A percentile compares a stretch with the other conserved stretches of the same genome.
These are phyloP conservation scores for Drosophila bifasciata DNA, from an alignment of 1,140 invertebrate genomes.

Conservation along the genomic window DNA sequence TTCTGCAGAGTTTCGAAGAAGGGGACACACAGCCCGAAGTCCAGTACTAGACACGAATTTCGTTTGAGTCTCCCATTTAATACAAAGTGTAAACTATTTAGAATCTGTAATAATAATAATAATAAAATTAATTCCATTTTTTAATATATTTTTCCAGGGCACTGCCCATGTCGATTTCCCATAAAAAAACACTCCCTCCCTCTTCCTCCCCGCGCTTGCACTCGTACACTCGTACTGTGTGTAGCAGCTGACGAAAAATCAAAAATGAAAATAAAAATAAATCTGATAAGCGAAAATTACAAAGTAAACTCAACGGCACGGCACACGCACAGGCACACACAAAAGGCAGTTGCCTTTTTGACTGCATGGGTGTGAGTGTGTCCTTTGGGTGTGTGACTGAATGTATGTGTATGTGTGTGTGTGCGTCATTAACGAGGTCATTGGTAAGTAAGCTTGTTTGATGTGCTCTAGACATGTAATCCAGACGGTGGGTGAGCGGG, in stretches of 20 bases:
- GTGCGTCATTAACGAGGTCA: slow-evolving; percentile 78
- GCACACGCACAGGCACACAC: slow-evolving; percentile 44
- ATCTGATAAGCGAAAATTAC: slow-evolving; percentile 81
- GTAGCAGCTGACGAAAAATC: slow-evolving; percentile 69
- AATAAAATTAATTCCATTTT: too few species aligned
- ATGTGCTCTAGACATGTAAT: slow-evolving; percentile 82
- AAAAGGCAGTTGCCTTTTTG: slow-evolving; percentile 31
- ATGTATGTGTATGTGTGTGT: slow-evolving; percentile 16
- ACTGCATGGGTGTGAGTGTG: slow-evolving; percentile 1
- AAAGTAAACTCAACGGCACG: slow-evolving; percentile 68
- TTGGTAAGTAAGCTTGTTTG: slow-evolving; percentile 81
- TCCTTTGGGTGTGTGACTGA: slow-evolving; percentile 7
- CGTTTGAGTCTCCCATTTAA: too few species aligned
- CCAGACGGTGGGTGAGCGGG: slow-evolving; percentile 32
- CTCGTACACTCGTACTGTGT: too few species aligned
- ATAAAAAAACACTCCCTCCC: background rate
- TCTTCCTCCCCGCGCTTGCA: slow-evolving; percentile 6
- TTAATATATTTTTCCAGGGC: slow-evolving; percentile 20
- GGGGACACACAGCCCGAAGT: too few species aligned
- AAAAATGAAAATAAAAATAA: slow-evolving; percentile 81
- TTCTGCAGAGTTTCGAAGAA: slow-evolving; percentile 66
- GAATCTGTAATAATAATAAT: too few species aligned
- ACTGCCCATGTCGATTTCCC: background rate
- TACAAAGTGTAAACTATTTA: too few species aligned
- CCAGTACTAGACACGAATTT: too few species aligned